A percentile compares a stretch with the other conserved stretches of the same genome.
Evolutionary conservation across 1,140 invertebrate species (phyloP).

Genomic region (Euglossa dilemma): DNA sequence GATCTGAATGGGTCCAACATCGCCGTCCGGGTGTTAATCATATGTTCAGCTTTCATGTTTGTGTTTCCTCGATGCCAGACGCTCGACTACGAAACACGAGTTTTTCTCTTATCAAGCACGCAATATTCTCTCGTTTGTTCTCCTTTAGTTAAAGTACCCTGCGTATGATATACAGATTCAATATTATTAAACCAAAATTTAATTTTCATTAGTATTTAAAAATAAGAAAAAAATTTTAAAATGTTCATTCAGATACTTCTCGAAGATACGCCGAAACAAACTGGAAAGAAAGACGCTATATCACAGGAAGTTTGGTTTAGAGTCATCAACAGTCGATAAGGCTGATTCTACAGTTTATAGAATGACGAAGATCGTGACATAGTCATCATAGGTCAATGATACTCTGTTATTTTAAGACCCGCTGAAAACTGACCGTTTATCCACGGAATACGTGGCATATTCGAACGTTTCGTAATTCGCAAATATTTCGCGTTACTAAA

Average conservation of each 20-base stretch:
- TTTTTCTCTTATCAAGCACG: background rate
- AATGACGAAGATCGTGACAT: background rate
- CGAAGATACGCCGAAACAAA: no score
- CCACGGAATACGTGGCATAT: background rate
- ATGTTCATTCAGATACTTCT: no score
- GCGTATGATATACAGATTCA: no score
- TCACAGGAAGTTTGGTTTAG: background rate
- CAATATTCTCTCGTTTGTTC: background rate
- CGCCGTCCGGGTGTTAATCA: background rate
- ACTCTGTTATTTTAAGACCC: background rate
- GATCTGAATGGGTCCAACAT: no score
- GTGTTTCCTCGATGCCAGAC: background rate
- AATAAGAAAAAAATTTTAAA: no score
- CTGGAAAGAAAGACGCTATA: background rate
- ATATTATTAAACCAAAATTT: no score
- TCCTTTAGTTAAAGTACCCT: background rate
- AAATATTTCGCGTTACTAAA: background rate
- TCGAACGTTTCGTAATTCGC: background rate
- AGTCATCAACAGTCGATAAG: background rate
- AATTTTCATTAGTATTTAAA: no score
- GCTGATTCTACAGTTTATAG: background rate
- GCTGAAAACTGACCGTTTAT: background rate
- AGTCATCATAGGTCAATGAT: background rate
- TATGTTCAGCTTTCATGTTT: background rate
- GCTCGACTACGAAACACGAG: background rate